phyloP scores from a whole-genome alignment of 2,888 invertebrate genomes.

The Agrochola lychnidis region DNA sequence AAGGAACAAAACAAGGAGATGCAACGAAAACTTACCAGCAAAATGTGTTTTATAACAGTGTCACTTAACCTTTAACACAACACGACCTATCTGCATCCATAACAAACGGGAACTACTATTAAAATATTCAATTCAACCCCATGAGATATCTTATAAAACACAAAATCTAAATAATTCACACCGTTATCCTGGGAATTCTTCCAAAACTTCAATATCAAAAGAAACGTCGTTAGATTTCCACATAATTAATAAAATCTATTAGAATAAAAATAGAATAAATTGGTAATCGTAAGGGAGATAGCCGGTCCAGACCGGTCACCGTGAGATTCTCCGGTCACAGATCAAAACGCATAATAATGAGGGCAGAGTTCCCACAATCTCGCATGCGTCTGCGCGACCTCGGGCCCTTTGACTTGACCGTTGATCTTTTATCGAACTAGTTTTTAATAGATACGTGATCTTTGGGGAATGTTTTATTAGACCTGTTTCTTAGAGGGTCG shows the following conservation, averaged over 20 bases:
- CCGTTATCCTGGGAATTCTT: constrained; percentile 70
- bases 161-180: constrained; percentile 53
- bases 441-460: constrained; percentile 58
- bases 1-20: not conserved
- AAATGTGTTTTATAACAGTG: not conserved
- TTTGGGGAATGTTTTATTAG: constrained; percentile 32
- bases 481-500: constrained; percentile 38
- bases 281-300: constrained; percentile 74
- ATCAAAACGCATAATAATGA: constrained; percentile 72
- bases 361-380: constrained; percentile 80
- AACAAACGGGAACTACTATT: constrained; percentile 28
- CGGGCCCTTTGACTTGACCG: constrained; percentile 81
- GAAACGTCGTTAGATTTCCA: constrained; percentile 73
- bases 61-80: constrained; percentile 23
- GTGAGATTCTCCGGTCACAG: constrained; percentile 82
- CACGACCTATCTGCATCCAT: constrained; percentile 23
- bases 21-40: constrained; percentile 19
- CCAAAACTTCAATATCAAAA: constrained; percentile 64
- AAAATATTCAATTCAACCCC: constrained; percentile 44
- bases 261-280: constrained; percentile 81
- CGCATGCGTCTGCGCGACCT: constrained; percentile 79
- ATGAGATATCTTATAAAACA: constrained; percentile 49
- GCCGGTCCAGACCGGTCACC: constrained; percentile 79
- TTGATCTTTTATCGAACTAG: constrained; percentile 80
- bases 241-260: constrained; percentile 74